phyloP scores from a whole-genome alignment of 2,888 invertebrate genomes.

The Cataglyphis cursor region DNA sequence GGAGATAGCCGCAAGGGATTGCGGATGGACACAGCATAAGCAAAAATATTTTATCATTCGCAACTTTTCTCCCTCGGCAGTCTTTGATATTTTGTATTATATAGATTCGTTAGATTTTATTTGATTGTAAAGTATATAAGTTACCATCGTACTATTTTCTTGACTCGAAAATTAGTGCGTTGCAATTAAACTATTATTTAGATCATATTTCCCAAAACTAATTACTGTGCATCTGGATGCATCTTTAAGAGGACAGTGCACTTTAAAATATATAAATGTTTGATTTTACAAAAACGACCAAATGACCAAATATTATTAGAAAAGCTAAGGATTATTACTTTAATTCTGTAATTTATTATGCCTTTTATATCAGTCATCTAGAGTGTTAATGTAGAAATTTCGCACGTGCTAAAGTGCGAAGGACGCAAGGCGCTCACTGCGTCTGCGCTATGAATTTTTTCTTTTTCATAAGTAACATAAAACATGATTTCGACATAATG shows the following conservation, averaged over 20 bases:
- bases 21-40: not conserved
- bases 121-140: conserved; percentile 66
- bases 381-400: conserved; percentile 40
- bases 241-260: not conserved
- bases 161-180: conserved; percentile 41
- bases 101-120: conserved; percentile 59
- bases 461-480: conserved; percentile 22
- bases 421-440: not conserved
- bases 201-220: not conserved
- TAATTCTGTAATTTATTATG: conserved; percentile 83
- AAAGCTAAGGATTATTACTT: conserved; percentile 77
- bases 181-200: conserved; percentile 39
- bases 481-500: conserved; percentile 38
- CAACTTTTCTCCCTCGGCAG: conserved; percentile 10
- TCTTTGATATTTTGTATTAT: conserved; percentile 63
- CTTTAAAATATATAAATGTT: conserved; percentile 58
- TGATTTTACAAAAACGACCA: conserved; percentile 66
- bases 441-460: conserved; percentile 1
- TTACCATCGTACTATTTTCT: conserved; percentile 68
- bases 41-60: conserved; percentile 10
- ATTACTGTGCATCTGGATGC: not conserved
- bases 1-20: conserved; percentile 13
- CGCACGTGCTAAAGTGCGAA: conserved; percentile 28
- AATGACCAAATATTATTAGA: conserved; percentile 86
- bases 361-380: conserved; percentile 72